These are phyloP conservation scores for Amia ocellicauda DNA, from an alignment of 2,113 vertebrate species.

Conservation along the genomic window DNA sequence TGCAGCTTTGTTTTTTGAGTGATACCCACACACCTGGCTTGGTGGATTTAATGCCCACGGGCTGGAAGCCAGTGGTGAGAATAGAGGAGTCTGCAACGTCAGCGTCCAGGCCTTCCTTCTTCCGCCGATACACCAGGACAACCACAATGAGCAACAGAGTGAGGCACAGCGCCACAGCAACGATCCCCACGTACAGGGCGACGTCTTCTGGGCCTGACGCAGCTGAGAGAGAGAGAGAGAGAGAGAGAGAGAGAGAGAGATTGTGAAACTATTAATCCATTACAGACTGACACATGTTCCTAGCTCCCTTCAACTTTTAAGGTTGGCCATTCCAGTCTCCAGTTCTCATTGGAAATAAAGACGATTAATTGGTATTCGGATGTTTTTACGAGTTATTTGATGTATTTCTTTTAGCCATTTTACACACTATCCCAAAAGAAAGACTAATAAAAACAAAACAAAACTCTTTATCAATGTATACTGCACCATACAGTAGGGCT, in stretches of 20 bases:
- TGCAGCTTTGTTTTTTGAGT: conserved; percentile 60
- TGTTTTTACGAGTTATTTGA: too few species aligned
- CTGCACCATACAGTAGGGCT: too few species aligned
- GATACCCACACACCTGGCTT: conserved; percentile 86
- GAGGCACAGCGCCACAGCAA: conserved; percentile 88
- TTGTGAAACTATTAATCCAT: not conserved
- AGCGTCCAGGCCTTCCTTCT: conserved; percentile 89
- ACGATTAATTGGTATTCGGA: too few species aligned
- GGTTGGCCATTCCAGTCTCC: too few species aligned
- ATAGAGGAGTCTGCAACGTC: conserved; percentile 97
- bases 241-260: conserved; percentile 13
- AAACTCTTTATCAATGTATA: too few species aligned
- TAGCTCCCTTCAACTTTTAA: too few species aligned
- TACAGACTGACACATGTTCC: too few species aligned
- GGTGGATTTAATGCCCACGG: conserved; percentile 96
- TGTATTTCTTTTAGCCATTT: too few species aligned
- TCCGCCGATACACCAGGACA: conserved; percentile 86
- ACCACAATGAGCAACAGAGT: conserved; percentile 87
- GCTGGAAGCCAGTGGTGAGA: conserved; percentile 96
- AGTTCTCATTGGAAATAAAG: too few species aligned
- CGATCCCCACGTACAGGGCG: conserved; percentile 90
- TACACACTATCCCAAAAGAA: too few species aligned
- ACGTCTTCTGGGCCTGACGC: conserved; percentile 79
- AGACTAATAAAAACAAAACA: too few species aligned
- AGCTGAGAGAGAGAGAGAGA: conserved; percentile 54